phyloP scores from a whole-genome alignment of 2,113 vertebrate species.

The Gallinago media region DNA sequence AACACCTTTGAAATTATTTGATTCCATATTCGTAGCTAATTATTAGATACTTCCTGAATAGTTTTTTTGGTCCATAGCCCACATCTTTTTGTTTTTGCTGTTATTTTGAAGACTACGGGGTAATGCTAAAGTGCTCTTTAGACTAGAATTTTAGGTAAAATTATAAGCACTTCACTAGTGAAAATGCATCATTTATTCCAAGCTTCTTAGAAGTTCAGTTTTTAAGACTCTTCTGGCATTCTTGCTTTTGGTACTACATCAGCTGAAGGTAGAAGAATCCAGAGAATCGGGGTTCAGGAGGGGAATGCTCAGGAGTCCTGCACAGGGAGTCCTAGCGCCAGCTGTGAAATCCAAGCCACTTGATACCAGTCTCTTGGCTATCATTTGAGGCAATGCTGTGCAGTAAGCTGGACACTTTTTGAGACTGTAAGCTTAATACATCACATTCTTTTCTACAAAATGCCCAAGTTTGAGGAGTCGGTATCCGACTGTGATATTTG shows the following conservation, averaged over 20 bases:
- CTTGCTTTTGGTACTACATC: neutral
- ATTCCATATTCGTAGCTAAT: neutral
- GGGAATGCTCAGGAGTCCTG: rapidly evolving
- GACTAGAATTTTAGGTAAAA: neutral
- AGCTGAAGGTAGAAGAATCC: neutral
- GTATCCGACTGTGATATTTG: neutral
- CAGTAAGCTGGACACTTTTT: neutral
- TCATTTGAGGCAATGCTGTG: neutral
- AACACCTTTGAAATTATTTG: neutral
- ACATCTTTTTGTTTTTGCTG: neutral
- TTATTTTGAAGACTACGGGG: neutral
- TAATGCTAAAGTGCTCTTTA: neutral
- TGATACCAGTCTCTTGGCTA: neutral
- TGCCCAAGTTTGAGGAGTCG: neutral
- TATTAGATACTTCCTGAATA: neutral
- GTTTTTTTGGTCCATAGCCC: neutral
- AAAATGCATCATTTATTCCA: neutral
- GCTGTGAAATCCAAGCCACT: neutral
- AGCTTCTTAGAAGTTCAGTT: neutral
- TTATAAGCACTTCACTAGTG: neutral
- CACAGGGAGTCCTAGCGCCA: neutral
- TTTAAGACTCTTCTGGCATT: neutral
- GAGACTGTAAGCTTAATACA: neutral
- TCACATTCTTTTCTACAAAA: neutral
- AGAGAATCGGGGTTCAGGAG: neutral